Base-by-base conservation (phyloP, 2,888 invertebrate genomes). In the Lacanobia oleracea region DNA sequence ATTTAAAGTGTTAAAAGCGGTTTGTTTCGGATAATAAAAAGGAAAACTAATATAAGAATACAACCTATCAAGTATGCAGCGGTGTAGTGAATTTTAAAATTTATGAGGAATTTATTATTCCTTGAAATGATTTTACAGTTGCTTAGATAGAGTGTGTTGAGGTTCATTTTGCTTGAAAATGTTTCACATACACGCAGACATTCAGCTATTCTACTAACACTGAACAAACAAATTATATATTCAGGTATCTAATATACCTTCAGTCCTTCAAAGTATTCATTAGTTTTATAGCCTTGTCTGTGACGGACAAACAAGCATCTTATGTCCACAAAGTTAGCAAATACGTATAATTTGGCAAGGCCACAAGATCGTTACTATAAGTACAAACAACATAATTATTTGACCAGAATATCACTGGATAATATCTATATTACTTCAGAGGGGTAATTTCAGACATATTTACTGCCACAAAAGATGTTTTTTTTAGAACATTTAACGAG, bases 51-150 rank as follows among this genome's bases (percentile, higher is more conserved):
- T 33, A 33, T 6, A 33, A 79, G 1, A 23, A 45, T 61, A 72
- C 53, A 18, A 48, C 37, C n/a, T n/a, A 37, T 37, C 37, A 57
- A n/a, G 2, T 59, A 73, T 69, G 72, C 54, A 59, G 23, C 1
- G 21, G 21, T 21, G 9, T 33, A 16, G 12, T 27, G 12, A 27
- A 33, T 21, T 40, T n/a, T 14, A 18, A 57, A 48, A 40, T 2
- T 5, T 4, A 4, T 21, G 9, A 21, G 16, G 16, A 9, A 18
- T 54, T 8, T 51, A 3, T 27, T 16, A 18, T 56, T 45, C 10
- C 33, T 48, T 40, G 1, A 1, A 60, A 73, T 75, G 76, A 65
- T 80, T 85, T 78, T 76, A 84, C 83, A 77, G 84, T 83, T 50
- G 18, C 8, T 83, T 81, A 45, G 66, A 68, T 51, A 12, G 1